Evolutionary conservation across 1,140 invertebrate species (phyloP).

Genomic region (Cotesia typhae): DNA sequence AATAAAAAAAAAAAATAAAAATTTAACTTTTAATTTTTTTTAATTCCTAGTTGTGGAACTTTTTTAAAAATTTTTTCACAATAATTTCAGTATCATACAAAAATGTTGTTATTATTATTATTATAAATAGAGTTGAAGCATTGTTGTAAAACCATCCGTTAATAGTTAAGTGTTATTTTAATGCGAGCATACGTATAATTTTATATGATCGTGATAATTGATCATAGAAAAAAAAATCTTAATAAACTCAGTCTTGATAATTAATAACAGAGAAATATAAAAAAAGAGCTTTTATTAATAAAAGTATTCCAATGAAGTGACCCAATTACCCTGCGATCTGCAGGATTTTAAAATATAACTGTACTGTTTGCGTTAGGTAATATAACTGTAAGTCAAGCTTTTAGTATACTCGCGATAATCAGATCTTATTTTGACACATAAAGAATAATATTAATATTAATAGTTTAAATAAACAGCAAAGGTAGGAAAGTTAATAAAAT

Average conservation of each 20-base stretch:
- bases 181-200: slow-evolving; percentile 14
- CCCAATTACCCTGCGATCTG: slow-evolving; percentile 17
- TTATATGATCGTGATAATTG: slow-evolving; percentile 24
- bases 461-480: no score
- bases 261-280: slow-evolving; percentile 19
- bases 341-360: background rate
- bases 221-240: slow-evolving; percentile 17
- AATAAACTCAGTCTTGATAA: background rate
- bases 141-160: slow-evolving; percentile 19
- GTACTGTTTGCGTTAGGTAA: slow-evolving; percentile 33
- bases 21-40: no score
- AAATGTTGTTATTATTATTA: no score
- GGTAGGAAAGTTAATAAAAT: no score
- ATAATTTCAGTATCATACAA: no score
- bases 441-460: background rate
- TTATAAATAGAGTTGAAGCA: background rate
- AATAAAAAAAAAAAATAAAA: no score
- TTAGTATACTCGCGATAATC: slow-evolving; percentile 35
- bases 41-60: no score
- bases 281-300: slow-evolving; percentile 26
- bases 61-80: no score
- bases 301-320: slow-evolving; percentile 32
- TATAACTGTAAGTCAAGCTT: slow-evolving; percentile 58
- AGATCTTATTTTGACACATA: slow-evolving; percentile 1
- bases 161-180: slow-evolving; percentile 8